Base-by-base conservation (phyloP, 2,888 invertebrate species). In the Scelioninae gen. 2 region DNA sequence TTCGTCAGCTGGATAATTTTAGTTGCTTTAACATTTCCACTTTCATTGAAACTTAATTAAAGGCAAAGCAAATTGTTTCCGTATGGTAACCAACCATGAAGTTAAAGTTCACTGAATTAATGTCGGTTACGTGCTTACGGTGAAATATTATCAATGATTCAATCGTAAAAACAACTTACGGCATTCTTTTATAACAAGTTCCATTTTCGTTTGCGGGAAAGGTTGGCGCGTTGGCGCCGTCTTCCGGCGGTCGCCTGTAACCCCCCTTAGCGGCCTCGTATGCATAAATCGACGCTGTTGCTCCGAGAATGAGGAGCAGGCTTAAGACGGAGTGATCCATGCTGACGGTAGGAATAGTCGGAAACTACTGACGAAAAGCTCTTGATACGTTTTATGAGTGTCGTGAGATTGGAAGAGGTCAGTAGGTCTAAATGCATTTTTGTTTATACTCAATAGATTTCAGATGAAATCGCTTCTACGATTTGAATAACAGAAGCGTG, bases 121-220 rank as follows among this genome's bases (percentile, higher is more conserved):
- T n/a, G n/a, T n/a, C n/a, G n/a, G n/a, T n/a, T n/a, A n/a, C n/a
- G n/a, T n/a, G n/a, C n/a, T n/a, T n/a, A n/a, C n/a, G n/a, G n/a
- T n/a, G n/a, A n/a, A n/a, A n/a, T n/a, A n/a, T n/a, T n/a, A 25
- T 6, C 25, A 31, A 10, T 19, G 37, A 31, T 31, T 31, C 2
- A 2, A 31, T 9, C 9, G 9, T 6, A 31, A 28, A 48, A 53
- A 43, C 1, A 81, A 90, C 91, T 90, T 86, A 92, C 92, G 90
- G 91, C 1, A 92, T 89, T 88, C 91, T 90, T 35, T 89, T 87
- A 75, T 88, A 89, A 80, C 92, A 92, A 2, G 91, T 88, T 60
- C 91, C 91, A 45, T 82, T 82, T 65, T 82, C 82, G 18, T 78
- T 77, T 1, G 81, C 77, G 5, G 79, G 77, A 60, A 73, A 76